Base-by-base conservation (phyloP, 2,888 invertebrate genomes). In the Quadriops clusia region DNA sequence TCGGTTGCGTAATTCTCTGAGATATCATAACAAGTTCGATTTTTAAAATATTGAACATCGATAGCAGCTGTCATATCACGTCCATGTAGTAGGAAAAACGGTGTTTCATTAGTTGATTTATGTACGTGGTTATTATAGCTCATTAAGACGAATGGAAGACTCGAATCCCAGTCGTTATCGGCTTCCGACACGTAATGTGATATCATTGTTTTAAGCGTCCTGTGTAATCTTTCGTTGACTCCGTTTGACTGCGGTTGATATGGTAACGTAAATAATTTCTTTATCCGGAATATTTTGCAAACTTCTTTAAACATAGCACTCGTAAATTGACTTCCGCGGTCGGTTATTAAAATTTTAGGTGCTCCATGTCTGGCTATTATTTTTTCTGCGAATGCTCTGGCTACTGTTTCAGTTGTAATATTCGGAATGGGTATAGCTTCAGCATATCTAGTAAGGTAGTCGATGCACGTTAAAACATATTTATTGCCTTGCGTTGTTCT, bases 221-320 rank as follows among this genome's bases (percentile, higher is more conserved):
- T 27, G 21, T 53, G 53, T 18, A 42, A 36, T 20, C 53, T 18
- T 30, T 55, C 53, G 1, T 53, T 33, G 20, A 44, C 33, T 3
- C 50, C 53, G 28, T 56, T 56, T 2, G 43, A 30, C 9, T 39
- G 34, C 4, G 54, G 49, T 15, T 47, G 46, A 31, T 49, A 51
- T 3, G 48, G 33, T 1, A 47, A 42, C 2, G 49, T 51, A 21
- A 41, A 38, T 5, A 48, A 15, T 28, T 42, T 44, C 9, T 39
- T 26, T 4, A 51, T 47, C 1, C 37, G 30, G 9, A 53, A 27
- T 8, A 40, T 17, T 27, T 39, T 35, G 15, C 47, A 46, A 2
- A 49, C 30, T 17, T 46, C 37, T 20, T 39, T 39, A 7, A 53
- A 40, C 10, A 52, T n/a, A 4, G 35, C 28, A 2, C 46, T 44